Evolutionary conservation across 2,113 vertebrate species (phyloP).

Genomic region (Microcebus griseorufus): DNA sequence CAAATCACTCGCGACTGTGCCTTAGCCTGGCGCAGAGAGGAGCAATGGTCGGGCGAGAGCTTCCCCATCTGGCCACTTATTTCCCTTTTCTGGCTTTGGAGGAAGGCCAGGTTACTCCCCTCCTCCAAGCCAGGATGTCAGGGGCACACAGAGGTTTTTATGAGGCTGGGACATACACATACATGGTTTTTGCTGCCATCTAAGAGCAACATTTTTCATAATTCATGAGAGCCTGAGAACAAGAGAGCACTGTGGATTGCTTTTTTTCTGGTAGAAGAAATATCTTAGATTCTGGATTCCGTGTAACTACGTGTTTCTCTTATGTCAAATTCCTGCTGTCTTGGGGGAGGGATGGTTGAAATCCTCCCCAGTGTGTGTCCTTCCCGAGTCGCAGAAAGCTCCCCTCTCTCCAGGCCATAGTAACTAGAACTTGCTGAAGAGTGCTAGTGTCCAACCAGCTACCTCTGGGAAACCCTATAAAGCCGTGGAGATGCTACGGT

Average conservation of each 20-base stretch:
- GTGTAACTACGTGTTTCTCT: neutral
- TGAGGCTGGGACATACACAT: neutral
- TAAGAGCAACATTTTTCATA: conserved; percentile 32
- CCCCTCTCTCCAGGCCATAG: neutral
- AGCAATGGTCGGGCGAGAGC: conserved; percentile 32
- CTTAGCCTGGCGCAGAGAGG: conserved; percentile 7
- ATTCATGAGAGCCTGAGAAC: neutral
- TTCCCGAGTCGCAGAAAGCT: neutral
- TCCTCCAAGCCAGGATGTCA: neutral
- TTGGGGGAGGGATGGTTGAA: neutral
- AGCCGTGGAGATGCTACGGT: neutral
- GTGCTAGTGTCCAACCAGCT: neutral
- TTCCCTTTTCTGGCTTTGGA: conserved; percentile 54
- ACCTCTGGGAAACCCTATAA: neutral
- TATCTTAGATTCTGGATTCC: conserved; percentile 16
- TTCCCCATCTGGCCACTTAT: conserved; percentile 54
- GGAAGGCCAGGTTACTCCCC: neutral
- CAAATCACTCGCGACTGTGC: neutral
- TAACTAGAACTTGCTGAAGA: conserved; percentile 1
- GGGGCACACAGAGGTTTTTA: neutral
- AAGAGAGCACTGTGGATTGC: neutral
- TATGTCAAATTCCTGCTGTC: neutral
- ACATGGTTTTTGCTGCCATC: neutral
- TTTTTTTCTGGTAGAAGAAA: neutral
- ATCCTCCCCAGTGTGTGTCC: neutral